Evolutionary conservation across 2,113 vertebrate species (phyloP), one percentile per base, ranked within the genome.

Genomic region (Alligator sinensis): DNA sequence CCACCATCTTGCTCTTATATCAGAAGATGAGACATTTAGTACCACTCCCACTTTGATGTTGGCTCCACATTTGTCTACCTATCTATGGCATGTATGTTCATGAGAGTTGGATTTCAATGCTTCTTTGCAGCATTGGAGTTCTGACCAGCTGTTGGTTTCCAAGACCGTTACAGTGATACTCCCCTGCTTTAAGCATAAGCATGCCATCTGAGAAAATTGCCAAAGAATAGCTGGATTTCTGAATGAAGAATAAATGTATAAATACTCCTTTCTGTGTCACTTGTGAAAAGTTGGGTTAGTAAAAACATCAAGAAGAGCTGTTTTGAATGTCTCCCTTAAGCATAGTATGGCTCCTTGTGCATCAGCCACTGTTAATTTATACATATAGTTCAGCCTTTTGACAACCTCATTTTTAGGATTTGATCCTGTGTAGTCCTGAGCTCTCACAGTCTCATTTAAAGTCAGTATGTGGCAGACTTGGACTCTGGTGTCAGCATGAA

Each of bases 401-500:
- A 61, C 3, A 9, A 8, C n/a, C 18, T 8, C 30, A 8, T 3
- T 12, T 87, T 86, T 78, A 80, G 57, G 16, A 47, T 17, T 38
- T 79, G 54, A 2, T 87, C 87, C 38, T 92, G 17, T 80, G 91
- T 84, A 82, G 25, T 87, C 54, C 34, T 83, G 66, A 94, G 19
- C 8, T 90, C 9, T 18, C 5, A n/a, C 25, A 27, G 4, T 64
- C n/a, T 17, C 10, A 14, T 89, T 80, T 88, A 57, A 86, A 92
- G 60, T 30, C 64, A n/a, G 64, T n/a, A 16, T 5, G n/a, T 30
- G n/a, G n/a, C 17, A 68, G 27, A 30, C 5, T 15, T 16, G 19
- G 0, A 0, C 1, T 1, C 59, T 66, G 1, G 2, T 58, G 3
- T 63, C 81, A 21, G 17, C 81, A 27, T 62, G 81, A 80, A 59